Conservation (phyloP, 2,113 vertebrate species). For the Cyprinodon variegatus region DNA sequence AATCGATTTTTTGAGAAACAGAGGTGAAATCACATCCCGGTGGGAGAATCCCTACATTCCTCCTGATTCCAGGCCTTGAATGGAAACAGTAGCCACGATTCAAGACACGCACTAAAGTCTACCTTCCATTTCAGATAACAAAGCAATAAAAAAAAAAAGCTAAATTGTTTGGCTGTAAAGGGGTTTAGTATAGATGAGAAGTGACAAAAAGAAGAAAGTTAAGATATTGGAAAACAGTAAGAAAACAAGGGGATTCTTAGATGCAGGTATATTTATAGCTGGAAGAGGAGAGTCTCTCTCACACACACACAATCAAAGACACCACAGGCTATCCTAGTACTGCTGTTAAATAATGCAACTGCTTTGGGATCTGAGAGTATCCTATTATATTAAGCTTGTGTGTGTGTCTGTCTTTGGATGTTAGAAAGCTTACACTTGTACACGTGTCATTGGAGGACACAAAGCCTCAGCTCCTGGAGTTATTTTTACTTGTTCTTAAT, state of each 20-base stretch:
- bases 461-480: slow-evolving; percentile 5
- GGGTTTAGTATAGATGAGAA: slow-evolving; percentile 23
- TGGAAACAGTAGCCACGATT: slow-evolving; percentile 24
- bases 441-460: slow-evolving; percentile 34
- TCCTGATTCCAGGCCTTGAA: slow-evolving; percentile 23
- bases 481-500: slow-evolving; percentile 3
- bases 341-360: slow-evolving; percentile 75
- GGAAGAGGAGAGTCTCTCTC: slow-evolving; percentile 32
- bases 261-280: slow-evolving; percentile 73
- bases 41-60: neutral
- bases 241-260: slow-evolving; percentile 62
- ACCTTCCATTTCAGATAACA: slow-evolving; percentile 25
- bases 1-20: neutral
- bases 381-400: slow-evolving; percentile 59
- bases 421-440: slow-evolving; percentile 14
- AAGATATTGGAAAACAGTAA: slow-evolving; percentile 23
- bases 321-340: slow-evolving; percentile 66
- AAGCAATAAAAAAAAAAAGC: slow-evolving; percentile 33
- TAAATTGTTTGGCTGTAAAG: slow-evolving; percentile 16
- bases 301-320: slow-evolving; percentile 34
- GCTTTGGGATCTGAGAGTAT: slow-evolving; percentile 67
- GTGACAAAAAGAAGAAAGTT: slow-evolving; percentile 18
- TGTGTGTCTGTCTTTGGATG: slow-evolving; percentile 16
- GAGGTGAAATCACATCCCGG: neutral
- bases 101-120: neutral